Percentiles rank a stretch among this genome's conserved stretches.
These are phyloP conservation scores for Eulemur mongoz DNA, from an alignment of 2,797 vertebrate species.

Conservation along the genomic window DNA sequence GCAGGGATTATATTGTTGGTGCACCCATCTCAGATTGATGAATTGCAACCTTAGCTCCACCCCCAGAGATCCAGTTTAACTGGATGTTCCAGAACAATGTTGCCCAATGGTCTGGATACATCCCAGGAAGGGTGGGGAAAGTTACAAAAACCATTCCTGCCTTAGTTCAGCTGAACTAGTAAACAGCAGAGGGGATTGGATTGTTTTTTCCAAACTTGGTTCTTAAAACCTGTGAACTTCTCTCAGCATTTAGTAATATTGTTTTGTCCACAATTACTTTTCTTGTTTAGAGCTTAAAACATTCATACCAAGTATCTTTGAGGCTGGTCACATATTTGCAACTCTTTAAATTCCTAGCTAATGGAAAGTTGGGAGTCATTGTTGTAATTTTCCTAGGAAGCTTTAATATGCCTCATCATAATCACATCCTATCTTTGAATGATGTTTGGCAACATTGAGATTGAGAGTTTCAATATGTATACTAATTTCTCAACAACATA, in stretches of 20 bases:
- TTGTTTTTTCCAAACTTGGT: background rate
- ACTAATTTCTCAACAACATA: background rate
- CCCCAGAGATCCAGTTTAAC: constrained; percentile 59
- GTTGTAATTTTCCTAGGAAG: constrained; percentile 1
- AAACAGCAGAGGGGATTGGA: background rate
- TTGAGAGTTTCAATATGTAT: background rate
- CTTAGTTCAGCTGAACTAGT: background rate
- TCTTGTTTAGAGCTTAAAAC: background rate
- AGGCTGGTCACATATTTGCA: background rate
- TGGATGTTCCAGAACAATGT: constrained; percentile 23
- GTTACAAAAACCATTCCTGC: background rate
- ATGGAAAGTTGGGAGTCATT: constrained; percentile 9
- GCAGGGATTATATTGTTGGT: background rate
- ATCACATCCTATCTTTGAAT: background rate
- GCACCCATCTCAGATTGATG: background rate
- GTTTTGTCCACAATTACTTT: constrained; percentile 17
- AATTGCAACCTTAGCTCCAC: background rate
- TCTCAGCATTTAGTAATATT: background rate
- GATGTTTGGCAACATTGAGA: background rate
- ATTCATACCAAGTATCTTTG: background rate
- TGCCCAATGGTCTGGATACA: background rate
- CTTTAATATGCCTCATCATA: background rate
- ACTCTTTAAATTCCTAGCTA: background rate
- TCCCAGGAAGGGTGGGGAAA: constrained; percentile 36
- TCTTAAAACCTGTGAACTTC: background rate